These are phyloP conservation scores for Lamellibrachia satsuma DNA, from an alignment of 2,888 invertebrate genomes.

Conservation along the genomic window DNA sequence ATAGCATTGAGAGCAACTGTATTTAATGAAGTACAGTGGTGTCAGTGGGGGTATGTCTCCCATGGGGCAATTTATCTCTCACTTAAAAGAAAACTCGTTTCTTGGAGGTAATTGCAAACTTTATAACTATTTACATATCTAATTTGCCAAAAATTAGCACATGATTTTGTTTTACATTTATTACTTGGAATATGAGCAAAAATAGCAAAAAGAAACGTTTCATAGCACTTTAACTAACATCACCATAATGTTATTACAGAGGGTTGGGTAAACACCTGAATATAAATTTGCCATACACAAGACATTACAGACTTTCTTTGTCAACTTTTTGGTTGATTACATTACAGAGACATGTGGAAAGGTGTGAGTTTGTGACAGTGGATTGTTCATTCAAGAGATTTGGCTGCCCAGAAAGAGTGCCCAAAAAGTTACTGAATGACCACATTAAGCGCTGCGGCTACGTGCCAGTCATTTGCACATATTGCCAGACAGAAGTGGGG, in stretches of 20 bases:
- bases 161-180: too few species aligned
- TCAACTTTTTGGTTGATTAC: not conserved
- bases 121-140: too few species aligned
- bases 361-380: not conserved
- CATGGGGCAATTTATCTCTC: too few species aligned
- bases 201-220: too few species aligned
- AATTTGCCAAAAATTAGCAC: too few species aligned
- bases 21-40: too few species aligned
- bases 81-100: too few species aligned
- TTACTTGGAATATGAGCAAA: too few species aligned
- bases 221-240: not conserved
- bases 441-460: not conserved
- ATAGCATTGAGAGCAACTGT: too few species aligned
- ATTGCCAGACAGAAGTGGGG: not conserved
- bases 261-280: not conserved
- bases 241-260: not conserved
- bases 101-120: too few species aligned
- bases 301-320: not conserved
- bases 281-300: not conserved
- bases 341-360: not conserved
- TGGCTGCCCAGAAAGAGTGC: not conserved
- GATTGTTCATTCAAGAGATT: not conserved
- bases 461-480: not conserved
- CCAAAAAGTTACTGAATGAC: not conserved
- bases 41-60: too few species aligned